Evolutionary conservation across 2,113 vertebrate genomes (phyloP).

Genomic region (Psammodynastes pulverulentus): DNA sequence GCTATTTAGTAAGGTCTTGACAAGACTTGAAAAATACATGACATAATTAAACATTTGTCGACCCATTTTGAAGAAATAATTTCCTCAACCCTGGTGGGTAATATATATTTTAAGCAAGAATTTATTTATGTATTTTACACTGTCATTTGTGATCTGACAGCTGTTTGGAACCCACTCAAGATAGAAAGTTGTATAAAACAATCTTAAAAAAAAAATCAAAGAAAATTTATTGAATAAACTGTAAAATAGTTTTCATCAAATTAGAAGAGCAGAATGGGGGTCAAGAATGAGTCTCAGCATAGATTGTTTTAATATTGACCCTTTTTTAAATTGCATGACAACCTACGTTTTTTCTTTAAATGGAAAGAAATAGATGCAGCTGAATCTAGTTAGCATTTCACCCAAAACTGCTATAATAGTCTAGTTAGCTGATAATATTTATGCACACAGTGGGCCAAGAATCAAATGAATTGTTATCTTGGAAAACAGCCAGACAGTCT

Average conservation of each 20-base stretch:
- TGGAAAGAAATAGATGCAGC: background rate
- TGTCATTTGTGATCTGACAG: background rate
- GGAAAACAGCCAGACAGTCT: background rate
- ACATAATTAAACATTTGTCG: background rate
- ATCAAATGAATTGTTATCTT: background rate
- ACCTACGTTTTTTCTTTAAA: background rate
- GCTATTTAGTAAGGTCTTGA: background rate
- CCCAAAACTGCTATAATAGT: background rate
- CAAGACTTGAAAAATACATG: background rate
- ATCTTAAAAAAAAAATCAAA: background rate
- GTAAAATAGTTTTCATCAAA: background rate
- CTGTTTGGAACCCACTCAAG: background rate
- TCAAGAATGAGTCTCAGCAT: background rate
- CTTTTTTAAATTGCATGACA: background rate
- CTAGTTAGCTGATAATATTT: background rate
- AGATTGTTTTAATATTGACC: background rate
- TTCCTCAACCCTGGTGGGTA: background rate
- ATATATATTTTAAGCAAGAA: background rate
- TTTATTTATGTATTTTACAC: background rate
- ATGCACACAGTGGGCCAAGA: background rate
- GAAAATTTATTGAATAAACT: background rate
- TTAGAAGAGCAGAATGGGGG: background rate
- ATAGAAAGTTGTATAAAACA: background rate
- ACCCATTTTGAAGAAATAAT: background rate
- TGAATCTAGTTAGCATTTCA: background rate